Base-by-base conservation (phyloP, 2,888 invertebrate species). In the Sceliomorpha sp. region DNA sequence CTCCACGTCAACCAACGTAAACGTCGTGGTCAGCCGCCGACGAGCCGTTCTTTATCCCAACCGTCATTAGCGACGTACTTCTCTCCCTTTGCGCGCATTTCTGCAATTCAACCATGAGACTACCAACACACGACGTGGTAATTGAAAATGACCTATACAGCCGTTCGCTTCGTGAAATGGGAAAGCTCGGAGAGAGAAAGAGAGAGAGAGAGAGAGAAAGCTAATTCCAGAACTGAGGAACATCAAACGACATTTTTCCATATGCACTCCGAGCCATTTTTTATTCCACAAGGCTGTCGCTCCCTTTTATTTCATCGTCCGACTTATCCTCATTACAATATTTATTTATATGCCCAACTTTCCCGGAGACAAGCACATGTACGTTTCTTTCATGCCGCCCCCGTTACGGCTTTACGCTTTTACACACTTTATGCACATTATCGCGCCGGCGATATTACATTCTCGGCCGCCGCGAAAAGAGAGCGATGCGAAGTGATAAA, bases 141-240 rank as follows among this genome's bases (percentile, higher is more conserved):
- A 62, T 53, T 53, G 62, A 53, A 62, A 62, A 40, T 62, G 51
- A 47, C 31, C 53, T 50, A 37, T 39, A 51, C 45, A 51, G 24
- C n/a, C 26, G 5, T 34, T 40, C 15, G 26, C 12, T 40, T 15
- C 26, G 5, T 7, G 13, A 51, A 51, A 29, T 29, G 59, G 9
- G 34, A 40, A 42, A 59, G 12, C 14, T 34, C 20, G 20, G 20
- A 20, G 2, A 20, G n/a, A n/a, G n/a, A n/a, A n/a, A n/a, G n/a
- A n/a, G n/a, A n/a, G n/a, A n/a, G n/a, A n/a, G n/a, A n/a, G n/a
- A n/a, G n/a, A n/a, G n/a, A n/a, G n/a, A n/a, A n/a, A 20, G 40
- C 12, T 40, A 12, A 29, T 44, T 44, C 29, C 15, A 44, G n/a
- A 15, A 37, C 27, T 45, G 12, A 45, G n/a, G n/a, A 56, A 56